Evolutionary conservation across 2,797 vertebrate genomes (phyloP).

Genomic region (Neoniphon sammara): DNA sequence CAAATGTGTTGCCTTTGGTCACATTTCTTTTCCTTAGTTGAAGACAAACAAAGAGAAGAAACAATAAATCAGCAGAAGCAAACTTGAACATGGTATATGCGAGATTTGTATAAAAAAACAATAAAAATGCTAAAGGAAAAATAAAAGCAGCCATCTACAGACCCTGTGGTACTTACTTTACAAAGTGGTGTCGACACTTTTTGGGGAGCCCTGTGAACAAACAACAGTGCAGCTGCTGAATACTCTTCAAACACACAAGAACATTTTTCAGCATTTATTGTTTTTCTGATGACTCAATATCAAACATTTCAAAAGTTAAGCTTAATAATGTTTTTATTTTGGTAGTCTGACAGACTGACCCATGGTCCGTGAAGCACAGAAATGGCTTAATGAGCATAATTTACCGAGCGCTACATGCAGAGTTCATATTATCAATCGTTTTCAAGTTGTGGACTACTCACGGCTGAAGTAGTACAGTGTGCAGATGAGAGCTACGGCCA

Average conservation of each 20-base stretch:
- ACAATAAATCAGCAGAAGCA: background rate
- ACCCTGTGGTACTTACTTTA: constrained; percentile 70
- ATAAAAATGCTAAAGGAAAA: background rate
- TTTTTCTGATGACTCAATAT: background rate
- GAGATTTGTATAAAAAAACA: background rate
- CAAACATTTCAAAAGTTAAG: background rate
- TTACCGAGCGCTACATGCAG: background rate
- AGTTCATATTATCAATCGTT: background rate
- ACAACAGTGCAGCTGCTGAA: background rate
- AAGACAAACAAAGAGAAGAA: constrained; percentile 18
- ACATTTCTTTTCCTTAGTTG: constrained; percentile 41
- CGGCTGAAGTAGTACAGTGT: constrained; percentile 81
- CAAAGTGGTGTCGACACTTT: constrained; percentile 81
- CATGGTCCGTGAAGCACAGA: background rate
- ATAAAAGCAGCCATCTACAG: background rate
- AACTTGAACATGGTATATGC: background rate
- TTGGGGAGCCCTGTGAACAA: constrained; percentile 78
- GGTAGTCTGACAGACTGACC: too few relatives aligned
- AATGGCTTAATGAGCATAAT: background rate
- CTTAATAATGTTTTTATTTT: background rate
- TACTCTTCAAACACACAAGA: background rate
- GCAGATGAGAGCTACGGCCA: constrained; percentile 64
- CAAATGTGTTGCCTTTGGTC: background rate
- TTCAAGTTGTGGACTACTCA: constrained; percentile 64
- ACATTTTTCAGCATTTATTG: background rate